Base-by-base conservation (phyloP, 2,797 vertebrate genomes). In the Coccyzus lansbergi region DNA sequence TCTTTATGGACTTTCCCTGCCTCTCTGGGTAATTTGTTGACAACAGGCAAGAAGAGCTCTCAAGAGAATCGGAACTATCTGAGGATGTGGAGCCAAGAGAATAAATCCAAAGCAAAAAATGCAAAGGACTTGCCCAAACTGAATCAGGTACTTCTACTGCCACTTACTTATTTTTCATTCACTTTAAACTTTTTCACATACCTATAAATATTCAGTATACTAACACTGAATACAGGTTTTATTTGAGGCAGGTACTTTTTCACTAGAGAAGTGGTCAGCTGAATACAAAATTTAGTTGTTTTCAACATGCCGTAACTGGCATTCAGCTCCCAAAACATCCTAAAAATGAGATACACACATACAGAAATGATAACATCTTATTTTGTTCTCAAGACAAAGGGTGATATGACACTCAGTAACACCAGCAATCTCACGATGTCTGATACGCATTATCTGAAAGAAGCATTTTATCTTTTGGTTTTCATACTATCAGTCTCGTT, bases 81-180 rank as follows among this genome's bases (percentile, higher is more conserved):
- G 94, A 98, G 98, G 90, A 98, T 99, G 88, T 99, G 99, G 99
- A 98, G 98, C 92, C 98, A 99, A 91, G 99, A 99, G 92, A 98
- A 97, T 64, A 99, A 98, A 93, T 96, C 98, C 15, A 99, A 98
- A 93, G 96, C 97, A 62, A 99, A 99, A 97, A 98, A 96, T 92
- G 87, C 98, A 64, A 99, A 99, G 97, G 98, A 99, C 31, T 97
- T 99, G 62, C 99, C 99, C 52, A 99, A 98, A 96, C 94, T 99
- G 77, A 99, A 99, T 94, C 99, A 99, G 98, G 99, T 98, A 97
- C 42, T 71, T 69, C 72, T 80, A 16, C 34, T 83, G 58, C 59
- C 11, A n/a, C 14, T 52, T 82, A n/a, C 14, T 49, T 82, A 16
- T 15, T 63, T 83, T 55, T 86, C 15, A 29, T 75, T 60, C 34